Evolutionary conservation across 2,797 vertebrate genomes (phyloP), one percentile per base, ranked within the genome.

Genomic region (Acipenser ruthenus): DNA sequence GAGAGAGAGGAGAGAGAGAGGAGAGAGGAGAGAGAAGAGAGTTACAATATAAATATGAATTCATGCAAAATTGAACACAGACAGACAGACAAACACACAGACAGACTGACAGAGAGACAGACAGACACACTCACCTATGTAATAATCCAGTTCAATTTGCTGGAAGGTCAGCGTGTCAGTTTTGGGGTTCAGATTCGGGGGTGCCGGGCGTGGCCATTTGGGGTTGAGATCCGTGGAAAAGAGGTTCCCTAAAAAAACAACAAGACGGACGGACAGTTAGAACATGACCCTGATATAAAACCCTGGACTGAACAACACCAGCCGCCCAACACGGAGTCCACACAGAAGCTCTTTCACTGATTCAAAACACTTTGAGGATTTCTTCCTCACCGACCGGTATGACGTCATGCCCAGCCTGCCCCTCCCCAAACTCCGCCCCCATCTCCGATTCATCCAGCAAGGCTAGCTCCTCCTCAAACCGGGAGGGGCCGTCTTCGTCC

Each of bases 111-210:
- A 12, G 55, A 0, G 6, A 48, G 1, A 11, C 61, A 15, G 10
- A 4, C 47, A 10, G n/a, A 59, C 50, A 60, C 52, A 72, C 84
- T 82, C 72, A 96, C 94, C 94, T 63, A 95, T 80, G 12, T 97
- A 96, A 75, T 95, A 88, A 79, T 95, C 94, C 0, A 97, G 83
- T 71, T 97, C 95, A 18, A 96, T 79, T 78, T 97, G 94, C 75
- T 97, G 94, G 78, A 97, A 96, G 70, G 92, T 84, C 52, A 97
- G 79, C 0, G 68, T 69, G 9, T 93, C 87, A 0, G 65, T 77
- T 50, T 81, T 70, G 1, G 90, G 75, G 10, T 93, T 74, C 51
- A 93, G 78, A 6, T 69, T 0, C 3, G 80, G 74, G 0, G 87
- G 88, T 2, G 68, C 0, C 2, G 94, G 94, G 8, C 94, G 83